phyloP scores from a whole-genome alignment of 2,888 invertebrate genomes.

The Noctua fimbriata region DNA sequence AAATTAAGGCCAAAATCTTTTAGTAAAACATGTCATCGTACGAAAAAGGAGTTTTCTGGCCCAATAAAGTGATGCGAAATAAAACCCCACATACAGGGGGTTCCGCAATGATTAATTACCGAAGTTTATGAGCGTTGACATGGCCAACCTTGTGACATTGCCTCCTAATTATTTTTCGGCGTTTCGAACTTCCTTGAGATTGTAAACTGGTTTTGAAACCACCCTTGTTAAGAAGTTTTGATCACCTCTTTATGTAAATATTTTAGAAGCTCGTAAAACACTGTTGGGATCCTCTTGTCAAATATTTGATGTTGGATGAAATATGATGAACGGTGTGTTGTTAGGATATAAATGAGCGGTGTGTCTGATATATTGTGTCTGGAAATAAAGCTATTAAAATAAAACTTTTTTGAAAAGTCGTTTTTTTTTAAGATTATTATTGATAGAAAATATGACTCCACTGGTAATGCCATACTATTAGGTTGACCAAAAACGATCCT shows the following conservation, averaged over 20 bases:
- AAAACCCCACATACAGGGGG: conserved; percentile 63
- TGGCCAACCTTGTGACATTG: conserved; percentile 57
- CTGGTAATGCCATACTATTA: neutral
- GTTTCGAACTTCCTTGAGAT: conserved; percentile 63
- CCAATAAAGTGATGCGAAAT: conserved; percentile 70
- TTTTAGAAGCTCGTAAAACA: conserved; percentile 56
- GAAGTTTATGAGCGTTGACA: conserved; percentile 71
- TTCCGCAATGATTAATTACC: conserved; percentile 71
- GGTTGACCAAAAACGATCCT: neutral
- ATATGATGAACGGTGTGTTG: conserved; percentile 41
- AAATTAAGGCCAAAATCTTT: conserved; percentile 23
- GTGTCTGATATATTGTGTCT: neutral
- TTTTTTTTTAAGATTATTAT: neutral
- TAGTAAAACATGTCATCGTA: conserved; percentile 28
- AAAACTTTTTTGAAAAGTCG: neutral
- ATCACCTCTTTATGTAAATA: conserved; percentile 66
- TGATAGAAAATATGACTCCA: neutral
- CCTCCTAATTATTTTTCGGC: conserved; percentile 66
- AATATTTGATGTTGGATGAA: conserved; percentile 57
- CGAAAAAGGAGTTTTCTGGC: conserved; percentile 60
- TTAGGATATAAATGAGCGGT: conserved; percentile 8
- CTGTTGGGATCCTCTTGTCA: conserved; percentile 45
- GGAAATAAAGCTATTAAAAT: neutral
- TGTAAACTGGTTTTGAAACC: conserved; percentile 52
- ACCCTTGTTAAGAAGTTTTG: conserved; percentile 59